Evolutionary conservation across 2,888 invertebrate species (phyloP).

Genomic region (Drosophila lutescens): DNA sequence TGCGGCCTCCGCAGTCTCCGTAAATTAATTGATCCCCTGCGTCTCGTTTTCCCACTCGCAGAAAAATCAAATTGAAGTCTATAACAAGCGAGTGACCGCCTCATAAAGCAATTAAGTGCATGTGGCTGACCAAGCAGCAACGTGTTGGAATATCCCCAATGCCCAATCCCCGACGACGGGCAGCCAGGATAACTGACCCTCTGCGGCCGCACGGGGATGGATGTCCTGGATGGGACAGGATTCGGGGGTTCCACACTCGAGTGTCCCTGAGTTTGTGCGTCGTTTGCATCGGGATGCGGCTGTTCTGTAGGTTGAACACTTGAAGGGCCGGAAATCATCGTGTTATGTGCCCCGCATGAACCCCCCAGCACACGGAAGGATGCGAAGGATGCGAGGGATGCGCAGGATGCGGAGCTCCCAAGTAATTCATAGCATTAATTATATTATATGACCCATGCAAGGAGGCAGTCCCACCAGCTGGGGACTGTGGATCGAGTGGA

Average conservation of each 20-base stretch:
- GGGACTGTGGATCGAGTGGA: neutral
- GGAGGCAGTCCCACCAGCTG: neutral
- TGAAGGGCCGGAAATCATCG: neutral
- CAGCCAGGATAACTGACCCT: slow-evolving; percentile 30
- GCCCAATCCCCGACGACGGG: neutral
- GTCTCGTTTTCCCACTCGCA: slow-evolving; percentile 61
- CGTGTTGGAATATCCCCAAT: slow-evolving; percentile 69
- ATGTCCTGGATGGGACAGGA: neutral
- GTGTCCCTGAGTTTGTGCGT: neutral
- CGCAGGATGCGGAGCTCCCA: slow-evolving; percentile 47
- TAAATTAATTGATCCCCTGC: slow-evolving; percentile 79
- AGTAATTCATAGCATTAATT: slow-evolving; percentile 79
- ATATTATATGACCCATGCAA: slow-evolving; percentile 65
- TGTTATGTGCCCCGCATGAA: slow-evolving; percentile 8
- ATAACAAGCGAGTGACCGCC: slow-evolving; percentile 81
- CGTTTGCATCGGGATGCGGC: neutral
- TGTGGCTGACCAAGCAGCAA: slow-evolving; percentile 82
- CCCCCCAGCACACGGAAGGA: neutral
- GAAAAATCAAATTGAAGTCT: slow-evolving; percentile 80
- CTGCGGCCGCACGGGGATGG: neutral
- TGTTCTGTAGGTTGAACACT: neutral
- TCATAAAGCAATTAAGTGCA: slow-evolving; percentile 84
- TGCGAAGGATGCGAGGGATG: neutral
- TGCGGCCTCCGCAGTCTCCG: slow-evolving; percentile 17
- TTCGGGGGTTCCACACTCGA: no score